These are phyloP conservation scores for Misgurnus mizolepis DNA, from an alignment of 2,113 vertebrate genomes.

Conservation along the genomic window DNA sequence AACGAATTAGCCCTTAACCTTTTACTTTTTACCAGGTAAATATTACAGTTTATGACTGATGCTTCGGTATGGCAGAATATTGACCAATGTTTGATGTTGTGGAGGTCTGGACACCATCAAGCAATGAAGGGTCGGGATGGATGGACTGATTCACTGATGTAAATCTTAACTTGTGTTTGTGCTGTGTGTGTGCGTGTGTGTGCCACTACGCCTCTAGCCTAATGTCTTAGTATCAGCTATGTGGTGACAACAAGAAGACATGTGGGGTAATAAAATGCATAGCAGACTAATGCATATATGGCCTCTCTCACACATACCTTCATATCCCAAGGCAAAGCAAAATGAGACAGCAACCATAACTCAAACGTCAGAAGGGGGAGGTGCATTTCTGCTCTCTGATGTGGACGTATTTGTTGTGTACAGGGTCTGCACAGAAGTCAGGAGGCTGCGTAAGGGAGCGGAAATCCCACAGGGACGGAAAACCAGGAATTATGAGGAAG, in stretches of 20 bases:
- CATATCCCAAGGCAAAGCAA: conserved; percentile 7
- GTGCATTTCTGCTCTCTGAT: conserved; percentile 1
- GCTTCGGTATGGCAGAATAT: conserved; percentile 30
- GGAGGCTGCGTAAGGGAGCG: not conserved
- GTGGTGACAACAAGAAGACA: conserved; percentile 20
- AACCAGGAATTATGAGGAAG: no score
- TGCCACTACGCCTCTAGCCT: conserved; percentile 1
- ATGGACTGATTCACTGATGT: conserved; percentile 28
- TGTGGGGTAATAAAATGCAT: conserved; percentile 26
- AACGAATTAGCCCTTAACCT: not conserved
- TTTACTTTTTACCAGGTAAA: not conserved
- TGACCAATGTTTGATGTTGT: conserved; percentile 21
- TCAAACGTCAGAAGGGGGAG: conserved; percentile 26
- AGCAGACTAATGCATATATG: conserved; percentile 4
- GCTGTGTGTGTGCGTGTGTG: conserved; percentile 16
- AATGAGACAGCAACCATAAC: conserved; percentile 2
- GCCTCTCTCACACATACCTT: conserved; percentile 1
- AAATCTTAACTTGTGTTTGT: conserved; percentile 35
- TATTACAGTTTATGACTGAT: not conserved
- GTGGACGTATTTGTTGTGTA: not conserved
- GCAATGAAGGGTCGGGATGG: not conserved
- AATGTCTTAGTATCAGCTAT: conserved; percentile 36
- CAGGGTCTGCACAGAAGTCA: conserved; percentile 18
- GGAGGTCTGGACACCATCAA: not conserved
- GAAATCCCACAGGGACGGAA: no score